Evolutionary conservation across 2,888 invertebrate genomes (phyloP), one percentile per base, ranked within the genome.

Genomic region (Monopis laevigella): DNA sequence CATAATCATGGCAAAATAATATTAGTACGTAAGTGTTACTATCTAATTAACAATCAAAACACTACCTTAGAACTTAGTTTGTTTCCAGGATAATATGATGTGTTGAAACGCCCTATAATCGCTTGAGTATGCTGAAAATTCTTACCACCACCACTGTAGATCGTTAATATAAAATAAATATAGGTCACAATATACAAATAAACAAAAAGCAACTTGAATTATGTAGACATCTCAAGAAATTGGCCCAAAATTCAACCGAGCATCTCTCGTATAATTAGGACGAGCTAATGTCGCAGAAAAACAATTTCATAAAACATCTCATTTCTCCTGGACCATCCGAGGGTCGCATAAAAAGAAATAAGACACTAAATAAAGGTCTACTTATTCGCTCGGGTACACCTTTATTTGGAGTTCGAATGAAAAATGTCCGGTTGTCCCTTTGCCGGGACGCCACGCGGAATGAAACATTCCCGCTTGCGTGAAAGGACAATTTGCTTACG

Each of bases 271-370:
- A 70, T 77, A 78, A 80, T 80, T 78, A 80, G 72, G 71, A 59
- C 61, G 50, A 68, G 67, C 63, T 74, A 78, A 78, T 74, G 75
- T 77, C 53, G 58, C 64, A 69, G 72, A 78, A 80, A 80, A 75
- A 75, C 74, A 78, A 78, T 77, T 78, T 77, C 69, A 74, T 77
- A 77, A 74, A 75, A 77, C 66, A 71, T 74, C 69, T 66, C 63
- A 59, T 70, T 65, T 61, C 65, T 63, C 56, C 48, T 53, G 52
- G 55, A 52, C 53, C 45, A 43, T 52, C 56, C 52, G 35, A 46
- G 54, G 55, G 46, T 54, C 59, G 59, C 65, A 67, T 69, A 69
- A 71, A 74, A 73, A 70, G 65, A 68, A 70, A 74, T 65, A 72
- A 68, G 69, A 65, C 64, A 69, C 67, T 69, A 65, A 71, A 71